Conservation (phyloP, 37 sponge, comb jelly and placozoan genomes). For the Halisarca cf. caerulea region DNA sequence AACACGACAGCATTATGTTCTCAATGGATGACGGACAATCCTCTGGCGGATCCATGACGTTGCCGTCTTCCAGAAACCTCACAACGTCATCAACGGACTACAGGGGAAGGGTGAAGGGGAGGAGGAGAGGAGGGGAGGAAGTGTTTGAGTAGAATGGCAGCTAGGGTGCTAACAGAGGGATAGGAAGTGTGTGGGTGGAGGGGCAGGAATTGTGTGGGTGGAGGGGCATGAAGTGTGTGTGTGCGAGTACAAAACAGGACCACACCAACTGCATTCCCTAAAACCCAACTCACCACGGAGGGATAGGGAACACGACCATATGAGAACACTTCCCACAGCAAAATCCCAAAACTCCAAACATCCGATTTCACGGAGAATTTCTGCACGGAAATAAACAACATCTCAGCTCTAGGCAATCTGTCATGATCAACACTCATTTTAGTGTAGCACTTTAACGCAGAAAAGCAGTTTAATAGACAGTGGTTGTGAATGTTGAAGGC, state of each 20-base stretch:
- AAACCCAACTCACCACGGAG: conserved; percentile 73
- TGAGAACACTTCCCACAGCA: conserved; percentile 90
- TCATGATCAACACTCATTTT: neutral
- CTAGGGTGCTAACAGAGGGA: neutral
- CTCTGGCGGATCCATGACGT: conserved; percentile 88
- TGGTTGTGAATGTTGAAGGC: too few species aligned
- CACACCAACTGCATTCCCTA: neutral
- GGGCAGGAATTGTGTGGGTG: too few species aligned
- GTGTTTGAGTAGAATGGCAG: neutral
- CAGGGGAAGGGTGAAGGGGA: neutral
- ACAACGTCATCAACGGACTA: conserved; percentile 77
- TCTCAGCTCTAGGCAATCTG: neutral
- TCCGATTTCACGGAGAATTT: conserved; percentile 81
- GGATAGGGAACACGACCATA: conserved; percentile 89
- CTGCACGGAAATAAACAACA: conserved; percentile 36
- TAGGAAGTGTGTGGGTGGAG: neutral
- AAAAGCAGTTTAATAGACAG: too few species aligned
- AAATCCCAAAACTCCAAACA: conserved; percentile 91
- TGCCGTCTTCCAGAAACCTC: conserved; percentile 75
- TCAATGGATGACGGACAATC: conserved; percentile 70
- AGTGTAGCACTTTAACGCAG: too few species aligned
- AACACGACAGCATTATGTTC: conserved; percentile 76
- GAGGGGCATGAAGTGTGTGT: neutral
- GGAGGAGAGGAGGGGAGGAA: too few species aligned
- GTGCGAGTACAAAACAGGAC: neutral